Base-by-base conservation (phyloP, 2,888 invertebrate species). In the Nemoura dubitans region DNA sequence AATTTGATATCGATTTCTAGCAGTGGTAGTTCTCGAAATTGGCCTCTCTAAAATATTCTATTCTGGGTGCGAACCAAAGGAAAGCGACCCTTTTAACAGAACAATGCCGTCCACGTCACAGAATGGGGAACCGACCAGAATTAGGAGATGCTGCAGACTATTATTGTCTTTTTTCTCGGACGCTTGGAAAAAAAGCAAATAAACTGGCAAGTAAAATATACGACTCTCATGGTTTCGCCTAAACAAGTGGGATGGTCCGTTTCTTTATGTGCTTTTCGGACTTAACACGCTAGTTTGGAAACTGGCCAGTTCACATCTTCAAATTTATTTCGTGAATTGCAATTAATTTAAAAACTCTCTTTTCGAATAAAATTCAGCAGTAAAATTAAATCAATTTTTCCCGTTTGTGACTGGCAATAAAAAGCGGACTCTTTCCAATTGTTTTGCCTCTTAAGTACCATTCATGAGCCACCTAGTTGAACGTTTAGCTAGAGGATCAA, bases 221-320 rank as follows among this genome's bases (percentile, higher is more conserved):
- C 59, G 59, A 59, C 59, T 59, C 59, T 10, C 59, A 36, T 36
- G 59, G 59, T 10, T 21, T 21, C 59, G 59, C 59, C 59, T 59
- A 59, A 59, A 59, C 59, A 59, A 21, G 59, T 59, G 59, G 59
- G 59, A 59, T 14, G 59, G 59, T 59, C 59, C 59, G 59, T 59
- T 59, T 59, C 59, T 59, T 59, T 59, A 59, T 59, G 59, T 59
- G 59, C 59, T 21, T 59, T 59, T 59, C 59, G 59, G 59, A 59
- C 59, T 59, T 59, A 59, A 59, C 59, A 59, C 59, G 59, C 59
- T 59, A 21, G 14, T 59, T 21, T 59, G 59, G 59, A 59, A 59
- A 59, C 59, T 59, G 21, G 59, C 59, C 59, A 59, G 59, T 7
- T 59, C 59, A 21, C 59, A 59, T 59, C 59, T 59, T 59, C 59